These are phyloP conservation scores for Lasiurus borealis DNA, from an alignment of 2,113 vertebrate species.

Conservation along the genomic window DNA sequence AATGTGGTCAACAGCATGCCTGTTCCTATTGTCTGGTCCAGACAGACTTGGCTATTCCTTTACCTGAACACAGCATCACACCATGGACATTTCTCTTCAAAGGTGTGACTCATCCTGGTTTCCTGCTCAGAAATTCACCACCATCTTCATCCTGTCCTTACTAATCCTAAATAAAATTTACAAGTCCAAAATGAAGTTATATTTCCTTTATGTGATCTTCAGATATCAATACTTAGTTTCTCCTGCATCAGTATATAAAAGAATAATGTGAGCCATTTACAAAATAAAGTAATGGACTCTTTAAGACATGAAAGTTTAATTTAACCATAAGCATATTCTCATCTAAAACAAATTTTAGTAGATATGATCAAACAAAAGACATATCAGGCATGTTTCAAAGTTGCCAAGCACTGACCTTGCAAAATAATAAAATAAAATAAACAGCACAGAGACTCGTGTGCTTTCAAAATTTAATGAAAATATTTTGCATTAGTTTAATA, in stretches of 20 bases:
- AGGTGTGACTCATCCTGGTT: background rate
- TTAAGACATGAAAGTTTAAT: background rate
- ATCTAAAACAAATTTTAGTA: background rate
- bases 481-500: background rate
- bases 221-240: background rate
- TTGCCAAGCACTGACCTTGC: background rate
- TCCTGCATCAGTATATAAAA: background rate
- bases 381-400: background rate
- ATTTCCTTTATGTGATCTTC: background rate
- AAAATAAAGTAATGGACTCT: background rate
- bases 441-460: background rate
- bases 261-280: background rate
- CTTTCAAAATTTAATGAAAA: slow-evolving; percentile 19
- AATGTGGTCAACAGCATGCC: rapidly evolving
- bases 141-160: background rate
- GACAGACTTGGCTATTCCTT: background rate
- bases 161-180: background rate
- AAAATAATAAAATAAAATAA: background rate
- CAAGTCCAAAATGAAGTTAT: background rate
- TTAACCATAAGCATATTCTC: background rate
- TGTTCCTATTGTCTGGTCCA: background rate
- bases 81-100: background rate
- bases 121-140: background rate
- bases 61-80: background rate
- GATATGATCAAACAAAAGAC: background rate